Evolutionary conservation across 2,888 invertebrate species (phyloP).

Genomic region (Drosophila helvetica): DNA sequence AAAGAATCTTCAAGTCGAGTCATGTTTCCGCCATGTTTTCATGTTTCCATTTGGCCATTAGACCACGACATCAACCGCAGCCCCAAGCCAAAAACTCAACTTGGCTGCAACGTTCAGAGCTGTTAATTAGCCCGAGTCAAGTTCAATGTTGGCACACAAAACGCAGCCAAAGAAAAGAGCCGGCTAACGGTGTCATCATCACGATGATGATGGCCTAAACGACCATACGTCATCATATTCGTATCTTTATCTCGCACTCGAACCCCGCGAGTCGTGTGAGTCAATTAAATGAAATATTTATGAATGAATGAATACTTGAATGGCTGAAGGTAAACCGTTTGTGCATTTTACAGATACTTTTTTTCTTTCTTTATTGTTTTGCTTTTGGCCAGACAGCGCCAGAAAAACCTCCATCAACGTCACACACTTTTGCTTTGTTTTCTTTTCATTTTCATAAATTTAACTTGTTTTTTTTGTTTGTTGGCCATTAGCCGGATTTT

Average conservation of each 20-base stretch:
- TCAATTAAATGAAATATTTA: slow-evolving; percentile 76
- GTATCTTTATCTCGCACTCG: slow-evolving; percentile 56
- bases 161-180: slow-evolving; percentile 23
- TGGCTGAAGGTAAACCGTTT: slow-evolving; percentile 33
- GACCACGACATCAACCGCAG: slow-evolving; percentile 40
- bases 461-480: slow-evolving; percentile 9
- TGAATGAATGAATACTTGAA: slow-evolving; percentile 59
- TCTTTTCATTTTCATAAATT: slow-evolving; percentile 27
- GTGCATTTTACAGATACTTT: slow-evolving; percentile 32
- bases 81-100: slow-evolving; percentile 19
- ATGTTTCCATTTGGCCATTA: slow-evolving; percentile 44
- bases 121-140: slow-evolving; percentile 69
- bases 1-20: neutral
- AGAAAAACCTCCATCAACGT: slow-evolving; percentile 47
- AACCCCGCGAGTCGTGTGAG: slow-evolving; percentile 54
- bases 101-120: slow-evolving; percentile 31
- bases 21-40: slow-evolving; percentile 18
- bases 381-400: neutral
- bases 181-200: slow-evolving; percentile 60
- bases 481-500: slow-evolving; percentile 54
- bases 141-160: slow-evolving; percentile 61
- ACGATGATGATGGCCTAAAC: slow-evolving; percentile 46
- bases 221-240: slow-evolving; percentile 47
- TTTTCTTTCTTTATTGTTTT: slow-evolving; percentile 6
- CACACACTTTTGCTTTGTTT: slow-evolving; percentile 39